Base-by-base conservation (phyloP, 1,140 invertebrate species). In the Drosophila leontia region DNA sequence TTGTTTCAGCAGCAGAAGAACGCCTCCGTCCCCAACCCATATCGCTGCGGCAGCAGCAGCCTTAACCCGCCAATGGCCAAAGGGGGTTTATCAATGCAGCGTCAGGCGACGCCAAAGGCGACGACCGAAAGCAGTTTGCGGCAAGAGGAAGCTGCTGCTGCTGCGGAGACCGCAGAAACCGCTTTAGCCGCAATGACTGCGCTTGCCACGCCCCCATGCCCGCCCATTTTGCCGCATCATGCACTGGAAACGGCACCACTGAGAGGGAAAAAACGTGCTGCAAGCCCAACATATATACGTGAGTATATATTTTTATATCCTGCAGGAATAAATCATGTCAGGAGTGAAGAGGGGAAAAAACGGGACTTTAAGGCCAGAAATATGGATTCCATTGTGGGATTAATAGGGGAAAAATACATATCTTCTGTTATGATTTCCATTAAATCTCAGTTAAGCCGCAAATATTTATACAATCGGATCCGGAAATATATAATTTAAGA, bases 111-210 rank as follows among this genome's bases (percentile, higher is more conserved):
- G 75, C 74, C 57, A 48, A 69, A 69, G 74, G 64, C 74, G 74
- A 70, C 63, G 75, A 62, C 57, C 75, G 34, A 61, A 58, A 78
- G 64, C 75, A 78, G 75, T 78, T 78, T 78, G 69, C 23, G 75
- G 56, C 57, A 26, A 39, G 57, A 29, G 51, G 45, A 47, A 57
- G 32, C 35, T 58, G 26, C 50, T 50, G 48, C 44, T 77, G 75
- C 57, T 64, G 75, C 56, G 57, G 57, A 77, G 67, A 71, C 76
- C 75, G 53, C 76, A 78, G 74, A 17, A 77, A 78, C 75, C 75
- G 76, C 76, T 63, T 71, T 61, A 64, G 62, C 80, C 79, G 75
- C 79, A 82, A 78, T 78, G 67, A 77, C 68, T 82, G 80, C 80
- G 69, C 67, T 85, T 85, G 63, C 77, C 71, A 80, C 51, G 67